phyloP scores from a whole-genome alignment of 1,140 invertebrate species.

The Brachionus koreanus region DNA sequence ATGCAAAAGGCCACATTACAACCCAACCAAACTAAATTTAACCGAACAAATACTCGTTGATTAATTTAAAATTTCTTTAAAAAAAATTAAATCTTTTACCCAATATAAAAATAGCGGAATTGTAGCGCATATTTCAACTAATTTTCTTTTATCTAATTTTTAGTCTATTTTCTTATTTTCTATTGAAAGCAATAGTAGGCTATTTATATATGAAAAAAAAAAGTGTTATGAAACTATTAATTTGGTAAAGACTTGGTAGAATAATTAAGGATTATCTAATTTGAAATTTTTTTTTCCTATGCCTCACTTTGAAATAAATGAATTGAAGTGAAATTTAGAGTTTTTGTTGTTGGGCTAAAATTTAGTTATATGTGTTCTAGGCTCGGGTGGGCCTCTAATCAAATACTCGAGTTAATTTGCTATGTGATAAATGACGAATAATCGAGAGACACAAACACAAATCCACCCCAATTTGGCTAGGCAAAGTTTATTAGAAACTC shows the following conservation, averaged over 20 bases:
- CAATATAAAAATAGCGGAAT: neutral
- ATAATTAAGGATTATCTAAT: constrained; percentile 31
- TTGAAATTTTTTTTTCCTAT: constrained; percentile 9
- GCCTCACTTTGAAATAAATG: neutral
- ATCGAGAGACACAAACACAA: constrained; percentile 6
- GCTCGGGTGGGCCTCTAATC: neutral
- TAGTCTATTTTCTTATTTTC: neutral
- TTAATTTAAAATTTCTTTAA: too few species aligned
- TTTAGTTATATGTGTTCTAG: neutral
- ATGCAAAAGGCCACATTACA: neutral
- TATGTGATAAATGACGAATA: constrained; percentile 2
- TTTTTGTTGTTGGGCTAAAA: neutral
- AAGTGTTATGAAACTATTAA: neutral
- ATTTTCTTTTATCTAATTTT: neutral
- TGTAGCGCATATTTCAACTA: neutral
- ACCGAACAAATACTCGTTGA: too few species aligned
- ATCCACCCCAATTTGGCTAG: constrained; percentile 29
- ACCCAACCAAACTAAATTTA: neutral
- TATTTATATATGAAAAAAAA: neutral
- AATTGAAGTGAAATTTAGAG: neutral
- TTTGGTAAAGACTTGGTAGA: constrained; percentile 24
- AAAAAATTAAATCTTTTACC: neutral
- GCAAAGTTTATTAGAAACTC: constrained; percentile 16
- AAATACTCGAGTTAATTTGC: constrained; percentile 22
- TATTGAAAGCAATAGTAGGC: neutral